Evolutionary conservation across 2,888 invertebrate species (phyloP).

Genomic region (Leucoma salicis): DNA sequence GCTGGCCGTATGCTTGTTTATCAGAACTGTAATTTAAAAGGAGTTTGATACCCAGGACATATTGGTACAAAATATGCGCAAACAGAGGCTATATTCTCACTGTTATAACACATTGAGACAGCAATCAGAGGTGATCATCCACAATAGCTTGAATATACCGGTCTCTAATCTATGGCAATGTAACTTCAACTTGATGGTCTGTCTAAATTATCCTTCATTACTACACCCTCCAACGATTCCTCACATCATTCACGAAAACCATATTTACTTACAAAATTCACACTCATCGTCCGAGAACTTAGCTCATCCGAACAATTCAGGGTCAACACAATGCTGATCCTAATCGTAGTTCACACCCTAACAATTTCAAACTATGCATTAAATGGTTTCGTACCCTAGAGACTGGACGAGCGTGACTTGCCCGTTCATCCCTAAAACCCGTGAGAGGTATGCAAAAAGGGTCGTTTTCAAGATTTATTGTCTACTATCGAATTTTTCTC

Average conservation of each 20-base stretch:
- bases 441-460: conserved; percentile 63
- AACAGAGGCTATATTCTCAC: too few species aligned
- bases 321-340: conserved; percentile 46
- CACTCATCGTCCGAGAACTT: conserved; percentile 32
- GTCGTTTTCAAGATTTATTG: conserved; percentile 75
- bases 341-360: conserved; percentile 55
- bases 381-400: conserved; percentile 59
- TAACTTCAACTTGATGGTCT: background rate
- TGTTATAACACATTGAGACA: too few species aligned
- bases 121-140: too few species aligned
- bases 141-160: too few species aligned
- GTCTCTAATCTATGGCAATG: too few species aligned
- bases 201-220: background rate
- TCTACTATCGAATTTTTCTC: conserved; percentile 53
- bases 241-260: conserved; percentile 3
- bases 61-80: too few species aligned
- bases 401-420: conserved; percentile 72
- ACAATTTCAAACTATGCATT: conserved; percentile 72
- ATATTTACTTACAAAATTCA: conserved; percentile 13
- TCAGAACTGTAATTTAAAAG: too few species aligned
- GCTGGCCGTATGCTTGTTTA: too few species aligned
- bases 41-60: too few species aligned
- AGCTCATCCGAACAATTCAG: conserved; percentile 38
- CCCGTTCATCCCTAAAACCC: conserved; percentile 56
- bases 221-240: background rate